Conservation (phyloP, 2,888 invertebrate genomes). For the Drosophila atroscutellata region DNA sequence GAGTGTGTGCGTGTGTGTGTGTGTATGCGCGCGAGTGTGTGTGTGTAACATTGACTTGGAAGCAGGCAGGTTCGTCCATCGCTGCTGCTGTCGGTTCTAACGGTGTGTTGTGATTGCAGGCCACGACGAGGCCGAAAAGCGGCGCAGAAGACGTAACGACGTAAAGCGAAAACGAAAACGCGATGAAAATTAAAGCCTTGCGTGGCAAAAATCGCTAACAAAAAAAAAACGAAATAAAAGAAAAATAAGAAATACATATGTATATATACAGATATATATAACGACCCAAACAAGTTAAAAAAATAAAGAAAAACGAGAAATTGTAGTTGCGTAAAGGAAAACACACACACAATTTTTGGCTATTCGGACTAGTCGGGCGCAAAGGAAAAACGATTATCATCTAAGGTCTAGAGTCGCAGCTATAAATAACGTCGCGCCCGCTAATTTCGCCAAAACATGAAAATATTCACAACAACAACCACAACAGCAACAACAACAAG, state of each 20-base stretch:
- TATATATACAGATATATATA: conserved; percentile 14
- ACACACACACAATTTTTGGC: conserved; percentile 29
- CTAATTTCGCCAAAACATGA: conserved; percentile 80
- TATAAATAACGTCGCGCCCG: conserved; percentile 72
- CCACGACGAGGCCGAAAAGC: conserved; percentile 55
- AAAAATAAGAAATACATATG: conserved; percentile 9
- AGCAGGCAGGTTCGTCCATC: conserved; percentile 34
- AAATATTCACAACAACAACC: conserved; percentile 68
- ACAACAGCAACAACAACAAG: conserved; percentile 28
- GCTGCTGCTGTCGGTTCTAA: conserved; percentile 39
- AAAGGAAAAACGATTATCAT: conserved; percentile 73
- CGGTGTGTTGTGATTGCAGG: conserved; percentile 59
- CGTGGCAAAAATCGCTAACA: conserved; percentile 73
- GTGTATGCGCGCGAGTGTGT: conserved; percentile 16
- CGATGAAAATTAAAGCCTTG: conserved; percentile 80
- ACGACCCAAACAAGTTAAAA: conserved; percentile 37
- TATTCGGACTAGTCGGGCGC: conserved; percentile 5
- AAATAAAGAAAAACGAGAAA: conserved; percentile 38
- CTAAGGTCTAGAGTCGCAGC: conserved; percentile 47
- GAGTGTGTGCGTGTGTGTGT: conserved; percentile 7
- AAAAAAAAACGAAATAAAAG: conserved; percentile 33
- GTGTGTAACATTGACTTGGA: conserved; percentile 31
- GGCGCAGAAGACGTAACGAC: conserved; percentile 39
- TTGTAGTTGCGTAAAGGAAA: conserved; percentile 62
- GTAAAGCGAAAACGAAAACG: conserved; percentile 55